Evolutionary conservation across 1,140 invertebrate species (phyloP).

Genomic region (Nebria ingens): DNA sequence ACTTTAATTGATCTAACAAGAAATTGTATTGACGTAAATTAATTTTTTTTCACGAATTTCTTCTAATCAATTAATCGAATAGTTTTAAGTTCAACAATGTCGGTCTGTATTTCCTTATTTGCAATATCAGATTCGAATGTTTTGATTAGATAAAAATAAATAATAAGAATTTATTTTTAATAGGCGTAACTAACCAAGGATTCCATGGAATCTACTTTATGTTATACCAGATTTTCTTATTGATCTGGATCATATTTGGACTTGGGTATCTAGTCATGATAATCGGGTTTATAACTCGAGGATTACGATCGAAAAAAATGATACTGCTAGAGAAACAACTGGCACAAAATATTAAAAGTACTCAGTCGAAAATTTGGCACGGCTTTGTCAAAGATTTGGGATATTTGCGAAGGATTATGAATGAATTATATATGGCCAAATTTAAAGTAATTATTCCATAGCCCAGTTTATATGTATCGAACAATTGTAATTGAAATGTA

Average conservation of each 20-base stretch:
- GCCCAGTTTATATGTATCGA: not conserved
- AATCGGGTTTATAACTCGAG: conserved; percentile 71
- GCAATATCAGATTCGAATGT: too few species aligned
- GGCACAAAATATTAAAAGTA: conserved; percentile 60
- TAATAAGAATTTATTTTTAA: too few species aligned
- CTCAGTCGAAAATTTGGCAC: conserved; percentile 64
- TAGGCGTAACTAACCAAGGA: conserved; percentile 43
- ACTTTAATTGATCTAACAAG: too few species aligned
- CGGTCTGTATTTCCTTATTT: too few species aligned
- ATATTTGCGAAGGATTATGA: conserved; percentile 60
- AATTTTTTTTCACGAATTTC: too few species aligned
- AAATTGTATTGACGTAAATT: too few species aligned
- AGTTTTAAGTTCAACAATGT: too few species aligned
- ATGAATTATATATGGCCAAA: conserved; percentile 67
- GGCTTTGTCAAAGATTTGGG: conserved; percentile 66
- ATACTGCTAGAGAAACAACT: conserved; percentile 63
- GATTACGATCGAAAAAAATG: conserved; percentile 63
- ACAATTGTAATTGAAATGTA: conserved; percentile 3
- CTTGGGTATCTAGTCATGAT: conserved; percentile 87
- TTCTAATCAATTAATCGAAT: too few species aligned
- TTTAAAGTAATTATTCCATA: conserved; percentile 49
- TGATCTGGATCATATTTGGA: conserved; percentile 82
- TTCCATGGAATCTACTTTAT: conserved; percentile 45
- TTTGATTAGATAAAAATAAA: too few species aligned
- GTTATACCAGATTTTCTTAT: conserved; percentile 61